Conservation (phyloP, 92 coral and sea anemone genomes). For the Phenganax subtilis region DNA sequence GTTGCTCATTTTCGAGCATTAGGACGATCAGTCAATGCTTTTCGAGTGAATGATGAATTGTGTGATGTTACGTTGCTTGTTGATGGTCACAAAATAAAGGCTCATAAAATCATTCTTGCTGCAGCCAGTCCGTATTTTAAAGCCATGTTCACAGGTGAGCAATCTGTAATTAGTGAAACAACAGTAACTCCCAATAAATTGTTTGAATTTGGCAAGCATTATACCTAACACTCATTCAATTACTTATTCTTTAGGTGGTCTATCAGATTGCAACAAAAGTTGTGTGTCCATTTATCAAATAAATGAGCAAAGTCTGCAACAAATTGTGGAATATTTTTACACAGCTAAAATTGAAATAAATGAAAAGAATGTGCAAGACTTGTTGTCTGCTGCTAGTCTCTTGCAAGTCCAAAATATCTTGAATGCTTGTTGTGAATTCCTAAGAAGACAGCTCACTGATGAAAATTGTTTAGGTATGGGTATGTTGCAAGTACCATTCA, state of each 20-base stretch:
- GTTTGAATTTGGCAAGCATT: background rate
- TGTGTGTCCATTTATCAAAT: conserved; percentile 78
- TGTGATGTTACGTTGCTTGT: conserved; percentile 82
- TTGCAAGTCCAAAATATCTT: conserved; percentile 87
- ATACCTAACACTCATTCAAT: background rate
- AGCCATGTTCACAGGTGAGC: conserved; percentile 96
- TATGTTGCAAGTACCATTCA: background rate
- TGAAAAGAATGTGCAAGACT: conserved; percentile 82
- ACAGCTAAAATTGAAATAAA: conserved; percentile 72
- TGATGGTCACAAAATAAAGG: conserved; percentile 56
- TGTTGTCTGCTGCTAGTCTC: conserved; percentile 79
- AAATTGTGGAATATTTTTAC: conserved; percentile 81
- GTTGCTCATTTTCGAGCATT: conserved; percentile 77
- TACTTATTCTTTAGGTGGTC: conserved; percentile 58
- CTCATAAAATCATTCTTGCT: conserved; percentile 87
- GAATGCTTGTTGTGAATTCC: conserved; percentile 90
- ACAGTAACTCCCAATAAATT: background rate
- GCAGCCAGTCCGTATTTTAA: conserved; percentile 90
- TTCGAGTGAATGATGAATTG: conserved; percentile 84
- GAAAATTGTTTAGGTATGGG: conserved; percentile 91
- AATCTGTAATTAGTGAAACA: background rate
- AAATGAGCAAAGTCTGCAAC: conserved; percentile 67
- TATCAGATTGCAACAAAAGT: conserved; percentile 76
- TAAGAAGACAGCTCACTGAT: conserved; percentile 81
- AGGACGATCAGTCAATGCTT: conserved; percentile 55